Percentiles rank a stretch among this genome's conserved stretches.
phyloP scores from a whole-genome alignment of 2,113 vertebrate genomes.

The Theristicus caerulescens region DNA sequence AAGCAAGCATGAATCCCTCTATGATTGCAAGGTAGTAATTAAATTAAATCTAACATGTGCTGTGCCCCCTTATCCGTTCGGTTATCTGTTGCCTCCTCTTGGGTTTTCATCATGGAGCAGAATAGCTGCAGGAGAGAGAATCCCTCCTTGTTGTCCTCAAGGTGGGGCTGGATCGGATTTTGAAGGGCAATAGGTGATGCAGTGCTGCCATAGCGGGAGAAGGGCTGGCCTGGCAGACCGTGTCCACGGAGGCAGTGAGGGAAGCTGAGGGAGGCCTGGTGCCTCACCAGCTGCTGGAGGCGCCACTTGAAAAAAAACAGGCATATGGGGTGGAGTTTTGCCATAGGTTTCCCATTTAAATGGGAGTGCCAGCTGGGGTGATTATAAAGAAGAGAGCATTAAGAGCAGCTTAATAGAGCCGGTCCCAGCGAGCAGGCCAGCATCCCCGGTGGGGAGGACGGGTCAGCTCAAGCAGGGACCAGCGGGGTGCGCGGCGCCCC shows the following conservation, averaged over 20 bases:
- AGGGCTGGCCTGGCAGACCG: no score
- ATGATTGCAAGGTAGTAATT: no score
- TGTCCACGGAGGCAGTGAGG: neutral
- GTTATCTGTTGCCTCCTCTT: neutral
- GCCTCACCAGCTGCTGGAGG: neutral
- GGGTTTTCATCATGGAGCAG: neutral
- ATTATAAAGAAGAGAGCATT: neutral
- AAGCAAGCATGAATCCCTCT: neutral
- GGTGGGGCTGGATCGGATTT: accelerated
- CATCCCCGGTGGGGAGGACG: accelerated
- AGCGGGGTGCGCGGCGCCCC: accelerated
- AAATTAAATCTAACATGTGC: neutral
- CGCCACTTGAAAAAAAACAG: no score
- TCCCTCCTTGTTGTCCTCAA: neutral
- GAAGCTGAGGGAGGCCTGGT: no score
- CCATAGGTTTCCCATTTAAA: accelerated
- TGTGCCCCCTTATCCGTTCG: accelerated
- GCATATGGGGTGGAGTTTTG: accelerated
- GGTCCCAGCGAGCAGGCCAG: accelerated
- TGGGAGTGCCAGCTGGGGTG: neutral
- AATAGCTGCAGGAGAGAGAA: neutral
- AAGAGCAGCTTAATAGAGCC: accelerated
- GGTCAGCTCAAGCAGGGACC: accelerated
- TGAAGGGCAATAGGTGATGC: neutral
- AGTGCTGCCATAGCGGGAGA: accelerated